Conservation (phyloP, 2,797 vertebrate genomes). For the Acestrorhynchus altus region DNA sequence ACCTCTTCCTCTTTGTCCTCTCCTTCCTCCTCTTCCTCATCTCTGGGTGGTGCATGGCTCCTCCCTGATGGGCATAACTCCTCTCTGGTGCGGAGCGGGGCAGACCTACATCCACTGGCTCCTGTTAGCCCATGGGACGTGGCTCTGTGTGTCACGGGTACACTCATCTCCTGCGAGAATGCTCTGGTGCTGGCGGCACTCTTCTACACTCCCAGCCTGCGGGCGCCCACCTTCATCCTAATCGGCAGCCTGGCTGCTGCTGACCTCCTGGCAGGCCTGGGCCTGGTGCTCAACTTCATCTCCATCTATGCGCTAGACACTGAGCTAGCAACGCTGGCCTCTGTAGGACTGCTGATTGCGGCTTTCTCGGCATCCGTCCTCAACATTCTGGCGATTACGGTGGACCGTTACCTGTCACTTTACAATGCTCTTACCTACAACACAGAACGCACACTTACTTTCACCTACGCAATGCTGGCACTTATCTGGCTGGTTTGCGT, state of each 20-base stretch:
- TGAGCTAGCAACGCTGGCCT: constrained; percentile 82
- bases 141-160: constrained; percentile 87
- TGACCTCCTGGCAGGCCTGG: constrained; percentile 86
- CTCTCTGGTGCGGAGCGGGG: constrained; percentile 55
- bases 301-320: constrained; percentile 82
- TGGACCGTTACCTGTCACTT: constrained; percentile 92
- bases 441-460: constrained; percentile 85
- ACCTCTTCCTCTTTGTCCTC: constrained; percentile 60
- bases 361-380: constrained; percentile 90
- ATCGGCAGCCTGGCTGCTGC: constrained; percentile 89
- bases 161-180: constrained; percentile 89
- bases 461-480: constrained; percentile 84
- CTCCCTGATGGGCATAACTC: constrained; percentile 64
- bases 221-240: constrained; percentile 87
- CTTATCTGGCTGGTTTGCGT: constrained; percentile 84
- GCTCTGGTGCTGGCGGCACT: constrained; percentile 89
- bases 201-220: constrained; percentile 85
- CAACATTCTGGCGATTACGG: constrained; percentile 90
- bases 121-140: constrained; percentile 88
- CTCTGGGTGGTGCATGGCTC: constrained; percentile 56
- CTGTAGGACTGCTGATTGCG: constrained; percentile 83
- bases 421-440: constrained; percentile 92
- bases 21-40: constrained; percentile 1
- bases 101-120: constrained; percentile 58
- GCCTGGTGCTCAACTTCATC: constrained; percentile 88